Evolutionary conservation across 92 coral and sea anemone species (phyloP).

Genomic region (Siderastrea siderea): DNA sequence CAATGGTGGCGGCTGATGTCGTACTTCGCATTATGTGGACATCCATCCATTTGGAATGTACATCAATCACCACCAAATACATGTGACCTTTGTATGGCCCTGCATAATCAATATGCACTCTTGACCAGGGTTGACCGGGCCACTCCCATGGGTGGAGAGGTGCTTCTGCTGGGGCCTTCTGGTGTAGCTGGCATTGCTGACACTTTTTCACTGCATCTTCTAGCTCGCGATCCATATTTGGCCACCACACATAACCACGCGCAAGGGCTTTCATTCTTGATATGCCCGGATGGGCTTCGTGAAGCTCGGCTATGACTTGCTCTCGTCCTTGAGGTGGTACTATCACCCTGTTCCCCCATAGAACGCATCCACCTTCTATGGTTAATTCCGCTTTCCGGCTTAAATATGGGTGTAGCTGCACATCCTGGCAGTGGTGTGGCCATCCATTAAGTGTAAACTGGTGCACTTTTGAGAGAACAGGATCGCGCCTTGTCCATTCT

Average conservation of each 20-base stretch:
- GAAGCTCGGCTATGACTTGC: conserved; percentile 41
- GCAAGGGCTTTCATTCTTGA: conserved; percentile 42
- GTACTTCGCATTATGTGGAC: conserved; percentile 45
- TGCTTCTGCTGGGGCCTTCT: conserved; percentile 7
- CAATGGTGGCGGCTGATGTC: conserved; percentile 54
- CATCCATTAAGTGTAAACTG: conserved; percentile 52
- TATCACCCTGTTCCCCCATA: conserved; percentile 61
- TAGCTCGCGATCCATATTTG: conserved; percentile 18
- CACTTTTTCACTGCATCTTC: conserved; percentile 40
- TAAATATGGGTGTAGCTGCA: conserved; percentile 38
- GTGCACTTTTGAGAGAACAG: conserved; percentile 56
- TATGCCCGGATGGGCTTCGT: conserved; percentile 62
- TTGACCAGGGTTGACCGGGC: no score
- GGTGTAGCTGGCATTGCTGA: conserved; percentile 44
- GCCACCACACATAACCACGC: background rate
- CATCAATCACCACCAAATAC: conserved; percentile 47
- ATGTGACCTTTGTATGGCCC: conserved; percentile 41
- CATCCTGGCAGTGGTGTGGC: conserved; percentile 40
- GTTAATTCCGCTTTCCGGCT: conserved; percentile 49
- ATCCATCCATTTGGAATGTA: conserved; percentile 50
- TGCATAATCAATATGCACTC: conserved; percentile 38
- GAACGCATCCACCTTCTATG: conserved; percentile 55
- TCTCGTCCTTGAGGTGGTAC: conserved; percentile 59
- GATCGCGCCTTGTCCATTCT: conserved; percentile 39
- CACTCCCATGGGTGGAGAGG: no score